These are phyloP conservation scores for Astyanax mexicanus DNA, from an alignment of 2,797 vertebrate species.

Conservation along the genomic window DNA sequence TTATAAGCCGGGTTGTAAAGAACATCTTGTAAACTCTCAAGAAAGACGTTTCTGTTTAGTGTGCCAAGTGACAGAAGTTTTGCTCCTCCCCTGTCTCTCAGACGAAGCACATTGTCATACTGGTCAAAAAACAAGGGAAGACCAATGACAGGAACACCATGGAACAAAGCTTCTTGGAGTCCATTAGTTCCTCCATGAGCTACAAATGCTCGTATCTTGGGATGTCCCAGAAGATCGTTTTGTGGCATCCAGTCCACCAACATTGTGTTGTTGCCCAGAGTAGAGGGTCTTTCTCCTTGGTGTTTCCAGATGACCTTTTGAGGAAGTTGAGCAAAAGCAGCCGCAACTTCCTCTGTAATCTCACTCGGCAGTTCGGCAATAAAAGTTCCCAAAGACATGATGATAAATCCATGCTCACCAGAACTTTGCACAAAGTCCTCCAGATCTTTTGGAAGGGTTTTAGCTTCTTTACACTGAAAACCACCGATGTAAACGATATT, in stretches of 20 bases:
- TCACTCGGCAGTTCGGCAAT: conserved; percentile 40
- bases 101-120: conserved; percentile 12
- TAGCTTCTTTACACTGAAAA: conserved; percentile 56
- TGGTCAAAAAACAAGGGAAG: conserved; percentile 51
- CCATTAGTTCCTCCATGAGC: conserved; percentile 53
- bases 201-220: conserved; percentile 47
- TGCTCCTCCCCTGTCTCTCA: conserved; percentile 19
- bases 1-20: conserved; percentile 31
- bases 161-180: conserved; percentile 45
- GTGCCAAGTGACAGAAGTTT: neutral
- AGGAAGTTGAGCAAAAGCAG: conserved; percentile 49
- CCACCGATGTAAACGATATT: conserved; percentile 61
- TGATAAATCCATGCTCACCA: conserved; percentile 55
- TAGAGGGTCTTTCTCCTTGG: conserved; percentile 39
- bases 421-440: conserved; percentile 52
- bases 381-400: conserved; percentile 59
- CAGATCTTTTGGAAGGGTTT: conserved; percentile 51
- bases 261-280: conserved; percentile 52
- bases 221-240: conserved; percentile 51
- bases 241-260: conserved; percentile 55
- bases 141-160: conserved; percentile 47
- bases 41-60: conserved; percentile 1
- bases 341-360: conserved; percentile 46
- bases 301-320: conserved; percentile 52
- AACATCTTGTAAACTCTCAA: conserved; percentile 13